phyloP scores from a whole-genome alignment of 2,797 vertebrate genomes.

The Clarias fuscus region DNA sequence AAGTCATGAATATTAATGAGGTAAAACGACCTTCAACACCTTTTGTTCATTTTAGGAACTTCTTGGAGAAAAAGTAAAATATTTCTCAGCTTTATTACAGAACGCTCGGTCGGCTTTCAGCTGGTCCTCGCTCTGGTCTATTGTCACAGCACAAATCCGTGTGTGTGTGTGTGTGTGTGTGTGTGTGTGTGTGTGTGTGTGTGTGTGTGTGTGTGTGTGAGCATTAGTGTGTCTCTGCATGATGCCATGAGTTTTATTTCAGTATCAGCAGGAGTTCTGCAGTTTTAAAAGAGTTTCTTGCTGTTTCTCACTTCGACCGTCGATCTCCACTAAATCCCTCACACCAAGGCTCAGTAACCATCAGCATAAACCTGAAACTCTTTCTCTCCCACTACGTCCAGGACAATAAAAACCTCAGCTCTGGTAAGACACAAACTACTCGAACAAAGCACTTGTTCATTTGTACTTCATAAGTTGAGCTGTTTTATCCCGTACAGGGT shows the following conservation, averaged over 20 bases:
- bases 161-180: not conserved
- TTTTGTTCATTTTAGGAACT: constrained; percentile 18
- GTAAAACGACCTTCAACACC: constrained; percentile 26
- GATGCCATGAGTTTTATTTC: not conserved
- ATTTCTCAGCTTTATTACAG: not conserved
- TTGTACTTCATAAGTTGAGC: not conserved
- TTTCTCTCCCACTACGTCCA: not conserved
- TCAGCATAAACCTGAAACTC: not conserved
- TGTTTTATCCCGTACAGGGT: too few relatives aligned
- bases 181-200: not conserved
- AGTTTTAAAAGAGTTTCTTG: not conserved
- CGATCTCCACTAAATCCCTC: not conserved
- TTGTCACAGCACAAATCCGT: not conserved
- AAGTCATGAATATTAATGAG: constrained; percentile 35
- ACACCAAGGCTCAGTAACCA: not conserved
- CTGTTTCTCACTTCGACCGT: not conserved
- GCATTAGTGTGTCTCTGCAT: not conserved
- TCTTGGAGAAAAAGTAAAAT: constrained; percentile 14
- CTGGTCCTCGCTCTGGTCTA: not conserved
- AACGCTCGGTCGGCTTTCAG: not conserved
- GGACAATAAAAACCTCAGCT: not conserved
- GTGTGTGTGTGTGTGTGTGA: not conserved
- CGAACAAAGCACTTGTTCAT: not conserved
- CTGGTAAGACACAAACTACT: not conserved
- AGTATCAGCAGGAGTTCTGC: not conserved